Conservation (phyloP, 2,888 invertebrate species). For the Euzophera pinguis region DNA sequence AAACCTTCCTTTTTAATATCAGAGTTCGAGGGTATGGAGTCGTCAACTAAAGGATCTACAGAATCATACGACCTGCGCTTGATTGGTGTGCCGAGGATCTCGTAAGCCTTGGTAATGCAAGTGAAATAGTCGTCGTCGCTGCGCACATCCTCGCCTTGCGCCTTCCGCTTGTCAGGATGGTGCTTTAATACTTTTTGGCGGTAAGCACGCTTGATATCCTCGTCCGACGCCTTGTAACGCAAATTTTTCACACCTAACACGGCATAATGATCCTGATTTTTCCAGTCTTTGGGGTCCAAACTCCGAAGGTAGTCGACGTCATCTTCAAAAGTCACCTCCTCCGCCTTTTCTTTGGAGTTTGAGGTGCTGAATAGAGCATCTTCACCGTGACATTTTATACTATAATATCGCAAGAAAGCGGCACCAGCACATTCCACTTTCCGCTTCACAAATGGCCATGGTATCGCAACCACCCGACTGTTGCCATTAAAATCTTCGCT, state of each 20-base stretch:
- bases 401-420: conserved; percentile 71
- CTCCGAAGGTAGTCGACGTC: conserved; percentile 91
- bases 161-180: conserved; percentile 98
- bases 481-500: conserved; percentile 52
- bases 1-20: conserved; percentile 89
- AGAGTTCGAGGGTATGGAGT: conserved; percentile 87
- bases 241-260: conserved; percentile 93
- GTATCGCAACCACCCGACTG: conserved; percentile 53
- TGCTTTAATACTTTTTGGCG: conserved; percentile 88
- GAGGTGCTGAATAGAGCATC: conserved; percentile 64
- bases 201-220: conserved; percentile 96
- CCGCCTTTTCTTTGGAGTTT: conserved; percentile 62
- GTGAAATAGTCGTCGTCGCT: conserved; percentile 98
- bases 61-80: conserved; percentile 97
- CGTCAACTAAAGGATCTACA: conserved; percentile 96
- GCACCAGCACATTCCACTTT: conserved; percentile 76
- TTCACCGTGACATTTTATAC: conserved; percentile 70
- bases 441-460: conserved; percentile 52
- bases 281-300: conserved; percentile 98
- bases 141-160: conserved; percentile 91
- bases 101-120: conserved; percentile 98
- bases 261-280: conserved; percentile 98
- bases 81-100: conserved; percentile 88
- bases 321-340: conserved; percentile 78
- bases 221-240: conserved; percentile 92